Evolutionary conservation across 1,140 invertebrate species (phyloP), one percentile per base, ranked within the genome.

Genomic region (Platyscapa corneri): DNA sequence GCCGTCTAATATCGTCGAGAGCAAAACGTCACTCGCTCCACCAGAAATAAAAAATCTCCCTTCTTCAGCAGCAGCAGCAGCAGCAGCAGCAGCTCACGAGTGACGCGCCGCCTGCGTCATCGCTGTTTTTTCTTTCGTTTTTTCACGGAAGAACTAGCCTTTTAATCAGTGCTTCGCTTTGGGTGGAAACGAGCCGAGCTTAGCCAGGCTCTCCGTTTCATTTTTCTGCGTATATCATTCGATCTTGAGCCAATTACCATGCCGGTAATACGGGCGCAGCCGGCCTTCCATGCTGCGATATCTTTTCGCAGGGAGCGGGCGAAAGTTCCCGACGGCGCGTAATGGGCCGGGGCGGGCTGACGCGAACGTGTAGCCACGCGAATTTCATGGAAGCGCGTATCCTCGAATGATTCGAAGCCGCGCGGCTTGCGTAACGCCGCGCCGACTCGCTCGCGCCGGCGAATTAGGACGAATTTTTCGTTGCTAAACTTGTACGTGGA

Each of bases 171-270:
- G 18, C 1, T 8, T 49, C 20, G 74, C 7, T 32, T 6, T 0
- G n/a, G 27, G 23, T 27, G 39, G 20, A 32, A n/a, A 5, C 39
- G 46, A 32, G 0, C 46, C 46, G 39, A 37, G 42, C 46, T 77
- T 56, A 34, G 75, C 10, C 42, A 2, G 46, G 30, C 75, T 53
- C 56, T 23, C 23, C 23, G 56, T 27, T 60, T 42, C 30, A 42
- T 74, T 74, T 74, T 74, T 74, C 70, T 74, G 30, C 46, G 75
- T 20, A 6, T 49, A 56, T 49, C 75, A 56, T 27, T 14, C 46
- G 46, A 56, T 74, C 37, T 74, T 20, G 70, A 27, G 37, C 37
- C 70, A 74, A 74, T 74, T 74, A 56, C 75, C 75, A 27, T 32
- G 75, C 5, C n/a, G 10, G 42, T 34, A 76, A 76, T 56, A 18